A percentile compares a stretch with the other conserved stretches of the same genome.
Evolutionary conservation across 1,140 invertebrate genomes (phyloP).

Genomic region (Drosophila takahashii): DNA sequence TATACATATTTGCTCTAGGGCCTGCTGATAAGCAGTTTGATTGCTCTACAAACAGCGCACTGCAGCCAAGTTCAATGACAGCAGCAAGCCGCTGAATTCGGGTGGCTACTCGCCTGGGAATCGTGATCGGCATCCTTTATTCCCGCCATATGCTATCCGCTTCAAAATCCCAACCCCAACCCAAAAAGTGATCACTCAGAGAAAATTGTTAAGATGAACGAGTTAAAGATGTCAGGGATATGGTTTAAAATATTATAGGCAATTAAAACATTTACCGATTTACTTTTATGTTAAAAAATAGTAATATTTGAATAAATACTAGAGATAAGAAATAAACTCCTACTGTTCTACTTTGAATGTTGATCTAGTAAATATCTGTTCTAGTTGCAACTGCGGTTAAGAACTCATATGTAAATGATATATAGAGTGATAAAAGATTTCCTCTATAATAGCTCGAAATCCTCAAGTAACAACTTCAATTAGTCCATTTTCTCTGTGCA

Average conservation of each 20-base stretch:
- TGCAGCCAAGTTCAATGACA: constrained; percentile 66
- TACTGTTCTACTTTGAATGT: no score
- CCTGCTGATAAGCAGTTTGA: constrained; percentile 61
- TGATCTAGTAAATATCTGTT: no score
- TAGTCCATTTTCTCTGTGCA: constrained; percentile 3
- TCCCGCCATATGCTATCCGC: constrained; percentile 37
- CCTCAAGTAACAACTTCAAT: not conserved
- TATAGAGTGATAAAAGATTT: no score
- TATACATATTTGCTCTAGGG: not conserved
- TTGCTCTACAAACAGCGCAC: constrained; percentile 23
- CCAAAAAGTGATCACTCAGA: constrained; percentile 4
- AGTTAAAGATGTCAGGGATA: no score
- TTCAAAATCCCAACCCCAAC: not conserved
- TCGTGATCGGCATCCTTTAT: constrained; percentile 50
- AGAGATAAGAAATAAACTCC: no score
- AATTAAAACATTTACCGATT: no score
- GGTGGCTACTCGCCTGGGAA: constrained; percentile 9
- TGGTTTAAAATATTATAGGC: no score
- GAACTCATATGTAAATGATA: no score
- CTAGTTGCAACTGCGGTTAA: no score
- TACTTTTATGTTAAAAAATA: no score
- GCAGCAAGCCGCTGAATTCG: constrained; percentile 11
- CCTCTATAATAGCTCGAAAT: not conserved
- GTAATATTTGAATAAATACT: no score
- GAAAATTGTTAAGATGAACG: not conserved